Conservation (phyloP, 2,888 invertebrate species). For the Yponomeuta cagnagella region DNA sequence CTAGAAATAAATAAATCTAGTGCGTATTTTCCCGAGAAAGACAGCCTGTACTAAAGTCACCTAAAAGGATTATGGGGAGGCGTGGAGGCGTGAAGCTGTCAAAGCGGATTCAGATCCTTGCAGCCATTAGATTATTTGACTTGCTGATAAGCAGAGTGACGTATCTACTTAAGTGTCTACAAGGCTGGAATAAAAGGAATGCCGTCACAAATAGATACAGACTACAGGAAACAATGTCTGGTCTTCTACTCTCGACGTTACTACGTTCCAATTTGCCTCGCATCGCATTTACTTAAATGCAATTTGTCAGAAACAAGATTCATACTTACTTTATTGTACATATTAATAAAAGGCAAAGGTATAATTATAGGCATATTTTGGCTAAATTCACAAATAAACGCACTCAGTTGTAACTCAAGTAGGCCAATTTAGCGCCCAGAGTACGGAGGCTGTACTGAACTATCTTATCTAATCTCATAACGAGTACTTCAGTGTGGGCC, state of each 20-base stretch:
- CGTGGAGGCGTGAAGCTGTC: constrained; percentile 4
- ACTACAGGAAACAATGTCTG: not conserved
- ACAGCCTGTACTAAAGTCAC: not conserved
- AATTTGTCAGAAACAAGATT: no score
- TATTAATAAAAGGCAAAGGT: no score
- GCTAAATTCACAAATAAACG: no score
- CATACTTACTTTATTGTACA: no score
- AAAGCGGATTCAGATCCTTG: constrained; percentile 8
- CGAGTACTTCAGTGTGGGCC: not conserved
- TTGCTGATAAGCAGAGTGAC: constrained; percentile 1
- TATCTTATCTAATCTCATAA: not conserved
- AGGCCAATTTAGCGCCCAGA: no score
- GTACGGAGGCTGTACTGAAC: no score
- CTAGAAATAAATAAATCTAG: not conserved
- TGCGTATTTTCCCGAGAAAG: not conserved
- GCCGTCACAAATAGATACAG: not conserved
- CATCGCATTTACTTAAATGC: no score
- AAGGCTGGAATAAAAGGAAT: not conserved
- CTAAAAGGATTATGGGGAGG: not conserved
- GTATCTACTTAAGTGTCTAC: not conserved
- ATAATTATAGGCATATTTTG: no score
- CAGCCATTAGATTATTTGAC: constrained; percentile 10
- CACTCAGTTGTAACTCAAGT: no score
- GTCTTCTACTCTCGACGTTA: no score
- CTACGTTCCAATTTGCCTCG: no score